Base-by-base conservation (phyloP, 1,140 invertebrate species). In the Calycopis cecrops region DNA sequence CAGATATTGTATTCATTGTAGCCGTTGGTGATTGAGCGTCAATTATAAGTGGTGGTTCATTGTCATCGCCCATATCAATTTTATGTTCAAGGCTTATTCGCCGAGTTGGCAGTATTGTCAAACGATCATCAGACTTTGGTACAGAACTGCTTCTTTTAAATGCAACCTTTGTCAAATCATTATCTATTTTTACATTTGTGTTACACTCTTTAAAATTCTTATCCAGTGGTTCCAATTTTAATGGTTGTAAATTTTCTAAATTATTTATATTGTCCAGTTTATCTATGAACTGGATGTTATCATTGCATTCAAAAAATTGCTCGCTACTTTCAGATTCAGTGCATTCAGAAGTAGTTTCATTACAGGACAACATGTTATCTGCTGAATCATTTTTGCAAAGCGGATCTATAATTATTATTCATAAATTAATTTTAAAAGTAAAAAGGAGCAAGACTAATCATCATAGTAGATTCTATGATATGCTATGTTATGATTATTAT, bases 251-350 rank as follows among this genome's bases (percentile, higher is more conserved):
- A 48, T 57, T 76, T 34, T 85, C 81, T 44, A 79, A 48, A 40
- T 63, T 58, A 17, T 67, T 69, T 33, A 69, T 49, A 18, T 71
- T 65, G 33, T 87, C 82, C 7, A 82, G 38, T 65, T 75, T 77
- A 1, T 88, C 85, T 16, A 77, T 64, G 47, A 67, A 85, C 9
- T 71, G 56, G 21, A 70, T 60, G 55, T 77, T 81, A 33, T 88
- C 87, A 37, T 71, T 87, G 53, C 87, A 88, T 71, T 88, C 87
- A 55, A 77, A 88, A 57, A 75, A 88, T 48, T 88, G 87, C 59
- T 88, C 86, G 53, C 87, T 88, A 56, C 86, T 87, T 64, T 88
- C 87, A 0, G 87, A 88, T 65, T 88, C 87, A 8, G 87, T 88
- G 51, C 86, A 88, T 68, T 88, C 87, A 6, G 87, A 88, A 44